Evolutionary conservation across 2,797 vertebrate genomes (phyloP), one percentile per base, ranked within the genome.

Genomic region (Micromesistius poutassou): DNA sequence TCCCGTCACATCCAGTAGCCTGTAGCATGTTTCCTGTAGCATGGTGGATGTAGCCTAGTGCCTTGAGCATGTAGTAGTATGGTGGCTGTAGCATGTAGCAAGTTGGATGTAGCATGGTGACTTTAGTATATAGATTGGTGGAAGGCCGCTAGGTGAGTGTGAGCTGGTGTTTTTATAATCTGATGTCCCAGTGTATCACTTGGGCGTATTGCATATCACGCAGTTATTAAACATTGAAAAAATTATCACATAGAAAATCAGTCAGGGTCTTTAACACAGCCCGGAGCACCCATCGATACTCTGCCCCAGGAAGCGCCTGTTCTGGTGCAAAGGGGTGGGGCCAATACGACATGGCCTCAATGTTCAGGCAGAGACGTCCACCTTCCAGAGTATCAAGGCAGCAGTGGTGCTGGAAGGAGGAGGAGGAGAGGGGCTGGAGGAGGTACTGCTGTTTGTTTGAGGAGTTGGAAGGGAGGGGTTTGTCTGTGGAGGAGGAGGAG

Each of bases 301-400:
- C 62, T 1, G 2, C 62, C 28, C 55, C 46, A 50, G 7, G 55
- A 10, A 19, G 8, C 55, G 4, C 42, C 42, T 38, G 36, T 4
- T 13, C 46, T 55, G 16, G 22, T 5, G 19, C 1, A 16, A 4
- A 16, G 50, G 19, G 50, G 50, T 4, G 16, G 50, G 50, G 19
- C 16, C 4, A 55, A 4, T n/a, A 16, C 16, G 7, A 62, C 7
- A 1, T 62, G 19, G 30, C 30, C 70, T 30, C 70, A 30, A 12
- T 19, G 30, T 71, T 71, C 70, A 71, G 70, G 70, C 70, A 19
- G 70, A 71, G 4, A 71, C 70, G 16, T 71, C 31, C 31, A 71
- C 70, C 28, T 71, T 33, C 31, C 74, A 25, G 6, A 75, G 74
- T 19, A 50, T 42, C 31, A 30, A 66, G 70, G 70, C 70, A 33